phyloP scores from a whole-genome alignment of 2,888 invertebrate species.

The Cactoblastis cactorum region DNA sequence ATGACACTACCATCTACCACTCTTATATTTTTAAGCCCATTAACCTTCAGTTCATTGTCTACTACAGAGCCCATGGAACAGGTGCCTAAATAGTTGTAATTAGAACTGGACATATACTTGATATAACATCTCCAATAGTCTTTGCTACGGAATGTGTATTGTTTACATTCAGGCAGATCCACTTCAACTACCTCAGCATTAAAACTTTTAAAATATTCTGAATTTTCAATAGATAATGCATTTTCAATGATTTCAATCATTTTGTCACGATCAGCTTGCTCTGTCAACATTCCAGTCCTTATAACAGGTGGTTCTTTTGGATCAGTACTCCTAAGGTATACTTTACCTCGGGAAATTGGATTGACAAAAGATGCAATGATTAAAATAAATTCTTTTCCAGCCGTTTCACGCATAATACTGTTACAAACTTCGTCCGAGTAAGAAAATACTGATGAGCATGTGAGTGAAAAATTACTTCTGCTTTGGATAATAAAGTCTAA shows the following conservation, averaged over 20 bases:
- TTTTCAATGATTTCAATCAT: constrained; percentile 49
- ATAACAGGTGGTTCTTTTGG: constrained; percentile 78
- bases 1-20: constrained; percentile 30
- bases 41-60: constrained; percentile 69
- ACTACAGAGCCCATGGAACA: constrained; percentile 88
- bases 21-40: constrained; percentile 25
- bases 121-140: constrained; percentile 34
- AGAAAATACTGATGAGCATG: constrained; percentile 25
- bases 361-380: constrained; percentile 32
- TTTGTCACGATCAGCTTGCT: constrained; percentile 68
- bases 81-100: constrained; percentile 85
- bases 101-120: constrained; percentile 76
- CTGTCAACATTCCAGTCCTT: constrained; percentile 74
- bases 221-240: constrained; percentile 45
- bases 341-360: constrained; percentile 69
- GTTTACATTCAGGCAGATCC: constrained; percentile 19
- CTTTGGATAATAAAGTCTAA: constrained; percentile 24
- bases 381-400: constrained; percentile 16
- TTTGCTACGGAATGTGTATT: constrained; percentile 45
- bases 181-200: constrained; percentile 33
- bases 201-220: constrained; percentile 47
- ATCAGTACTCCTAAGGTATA: constrained; percentile 73
- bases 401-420: constrained; percentile 21
- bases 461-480: constrained; percentile 16
- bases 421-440: constrained; percentile 32